Evolutionary conservation across 2,113 vertebrate species (phyloP).

Genomic region (Pimephales promelas): DNA sequence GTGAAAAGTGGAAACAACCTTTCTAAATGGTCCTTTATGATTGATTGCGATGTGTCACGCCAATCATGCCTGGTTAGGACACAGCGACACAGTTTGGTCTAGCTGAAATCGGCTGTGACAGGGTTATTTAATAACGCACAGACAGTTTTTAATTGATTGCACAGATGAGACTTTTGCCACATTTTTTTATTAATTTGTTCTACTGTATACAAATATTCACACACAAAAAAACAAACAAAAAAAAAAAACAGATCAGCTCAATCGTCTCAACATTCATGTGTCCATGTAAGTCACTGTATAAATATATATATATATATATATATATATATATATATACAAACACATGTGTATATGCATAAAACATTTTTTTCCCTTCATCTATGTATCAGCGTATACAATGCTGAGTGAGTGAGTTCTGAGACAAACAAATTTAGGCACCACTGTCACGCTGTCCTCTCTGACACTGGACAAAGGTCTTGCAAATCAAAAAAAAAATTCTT

Average conservation of each 20-base stretch:
- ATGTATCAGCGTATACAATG: constrained; percentile 19
- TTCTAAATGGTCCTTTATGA: too few relatives aligned
- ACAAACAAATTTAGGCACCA: constrained; percentile 30
- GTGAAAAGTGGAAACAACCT: too few relatives aligned
- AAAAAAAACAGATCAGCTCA: constrained; percentile 66
- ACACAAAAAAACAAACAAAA: constrained; percentile 70
- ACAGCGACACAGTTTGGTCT: too few relatives aligned
- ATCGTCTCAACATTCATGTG: constrained; percentile 71
- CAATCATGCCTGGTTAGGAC: too few relatives aligned
- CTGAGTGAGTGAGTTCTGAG: constrained; percentile 32
- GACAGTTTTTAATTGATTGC: constrained; percentile 21
- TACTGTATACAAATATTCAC: constrained; percentile 90
- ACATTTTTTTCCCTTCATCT: constrained; percentile 6
- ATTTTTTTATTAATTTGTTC: constrained; percentile 85
- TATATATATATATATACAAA: constrained; percentile 3
- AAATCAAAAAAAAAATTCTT: constrained; percentile 43
- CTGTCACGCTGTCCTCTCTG: constrained; percentile 2
- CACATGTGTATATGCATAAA: constrained; percentile 14
- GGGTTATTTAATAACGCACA: not conserved
- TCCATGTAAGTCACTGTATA: constrained; percentile 47
- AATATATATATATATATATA: constrained; percentile 5
- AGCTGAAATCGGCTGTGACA: too few relatives aligned
- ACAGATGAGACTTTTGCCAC: constrained; percentile 60
- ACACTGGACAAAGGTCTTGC: constrained; percentile 36
- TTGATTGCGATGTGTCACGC: too few relatives aligned